phyloP scores from a whole-genome alignment of 2,888 invertebrate species.

The Pseudolycoriella hygida region DNA sequence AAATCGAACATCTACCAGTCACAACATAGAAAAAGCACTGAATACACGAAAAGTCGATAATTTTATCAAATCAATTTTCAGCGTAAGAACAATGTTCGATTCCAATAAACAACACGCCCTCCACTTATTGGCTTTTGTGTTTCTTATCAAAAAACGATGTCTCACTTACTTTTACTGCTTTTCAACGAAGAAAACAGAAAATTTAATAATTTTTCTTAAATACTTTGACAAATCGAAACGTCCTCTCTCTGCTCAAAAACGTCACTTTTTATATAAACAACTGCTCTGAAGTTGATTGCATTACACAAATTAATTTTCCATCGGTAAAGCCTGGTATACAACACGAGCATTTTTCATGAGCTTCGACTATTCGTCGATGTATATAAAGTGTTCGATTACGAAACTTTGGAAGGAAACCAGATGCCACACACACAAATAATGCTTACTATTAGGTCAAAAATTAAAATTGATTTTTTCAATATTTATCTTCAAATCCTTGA shows the following conservation, averaged over 20 bases:
- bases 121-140: too few relatives aligned
- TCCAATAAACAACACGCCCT: too few relatives aligned
- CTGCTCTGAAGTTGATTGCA: neutral
- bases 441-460: too few relatives aligned
- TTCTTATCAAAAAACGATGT: too few relatives aligned
- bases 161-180: neutral
- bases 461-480: too few relatives aligned
- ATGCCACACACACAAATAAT: too few relatives aligned
- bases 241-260: constrained; percentile 10
- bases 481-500: too few relatives aligned
- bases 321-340: too few relatives aligned
- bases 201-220: neutral
- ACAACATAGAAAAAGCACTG: neutral
- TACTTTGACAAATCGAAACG: constrained; percentile 3
- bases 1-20: neutral
- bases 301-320: neutral
- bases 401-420: too few relatives aligned
- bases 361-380: too few relatives aligned
- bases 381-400: too few relatives aligned
- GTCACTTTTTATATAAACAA: constrained; percentile 13
- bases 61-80: neutral
- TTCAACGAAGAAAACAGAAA: neutral
- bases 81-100: neutral
- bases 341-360: too few relatives aligned
- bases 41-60: constrained; percentile 2